Base-by-base conservation (phyloP, 2,888 invertebrate genomes). In the Formica aserva region DNA sequence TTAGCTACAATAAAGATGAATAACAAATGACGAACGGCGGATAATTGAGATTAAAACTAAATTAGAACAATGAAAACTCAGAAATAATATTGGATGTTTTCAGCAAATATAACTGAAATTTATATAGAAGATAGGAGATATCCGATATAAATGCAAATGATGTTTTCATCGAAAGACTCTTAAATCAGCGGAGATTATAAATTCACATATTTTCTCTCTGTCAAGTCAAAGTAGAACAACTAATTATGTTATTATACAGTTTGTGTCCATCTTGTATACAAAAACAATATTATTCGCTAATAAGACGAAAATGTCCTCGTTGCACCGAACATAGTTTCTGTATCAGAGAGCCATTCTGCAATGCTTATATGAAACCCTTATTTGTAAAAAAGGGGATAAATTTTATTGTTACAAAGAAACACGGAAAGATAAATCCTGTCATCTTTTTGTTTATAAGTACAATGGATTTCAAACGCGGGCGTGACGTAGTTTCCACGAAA, bases 401-500 rank as follows among this genome's bases (percentile, higher is more conserved):
- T 71, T 78, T 71, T 60, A 78, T 71, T 78, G 78, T 71, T 60
- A 66, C 69, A 67, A 67, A 63, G 69, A 87, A 88, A 86, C 65
- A 72, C 32, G 41, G 72, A 66, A 86, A 71, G 85, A 78, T 60
- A 71, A 81, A 35, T 75, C 22, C 74, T 32, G 45, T 48, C 85
- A 71, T 65, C 85, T 83, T 86, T 78, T 55, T 83, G 85, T 88
- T 90, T 85, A 85, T 85, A 83, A 87, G 78, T 75, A 76, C 74
- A 66, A 66, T 32, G 85, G 88, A 84, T 85, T 85, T 80, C 71
- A 83, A 82, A 74, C 84, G 63, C 60, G 63, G 57, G 63, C 75
- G 72, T 52, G 82, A 84, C 75, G 57, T 78, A 89, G 89, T 83
- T 88, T 90, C 55, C 78, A 66, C 83, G 78, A 85, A 87, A 92